Evolutionary conservation across 37 sponge, comb jelly and placozoan genomes (phyloP), one percentile per base, ranked within the genome.

Genomic region (Spongia lamella): DNA sequence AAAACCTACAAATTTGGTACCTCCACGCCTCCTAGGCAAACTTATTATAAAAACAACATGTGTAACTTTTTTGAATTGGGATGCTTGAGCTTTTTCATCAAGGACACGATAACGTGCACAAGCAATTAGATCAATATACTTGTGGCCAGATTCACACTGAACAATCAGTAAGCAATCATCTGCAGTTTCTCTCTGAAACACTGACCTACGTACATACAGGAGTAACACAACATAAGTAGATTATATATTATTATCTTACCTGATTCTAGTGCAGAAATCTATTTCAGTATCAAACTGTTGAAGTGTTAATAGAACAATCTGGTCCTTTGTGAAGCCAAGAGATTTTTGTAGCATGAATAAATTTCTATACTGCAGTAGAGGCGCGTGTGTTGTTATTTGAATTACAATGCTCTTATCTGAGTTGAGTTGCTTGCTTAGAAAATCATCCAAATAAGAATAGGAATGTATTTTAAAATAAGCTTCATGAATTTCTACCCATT

Each of bases 341-440:
- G 36, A 17, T 31, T 62, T 35, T 2, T 35, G 21, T 4, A 86
- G 19, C 1, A 80, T 47, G 24, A 76, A 35, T n/a, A 84, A 30
- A 9, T 88, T 86, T 3, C 64, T 66, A 32, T 21, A 53, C 6
- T 78, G 56, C 39, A 93, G 63, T 0, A 89, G 90, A 35, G 72
- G 86, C 11, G 86, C 77, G 61, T 89, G 83, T 30, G 93, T 93
- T 14, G 93, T 93, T 33, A 93, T 85, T 81, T 93, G 88, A 2
- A 80, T 9, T 7, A 70, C 35, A 5, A 43, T 13, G 9, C 47
- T 9, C 9, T 43, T 9, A 5, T 9, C 47, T 43, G 47, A 43
- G 47, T 9, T 43, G 9, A 43, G 47, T 13, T 9, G 9, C 5
- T 9, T 43, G 7, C 9, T 43, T 9, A 43, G 9, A 13, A 43